Evolutionary conservation across 2,888 invertebrate genomes (phyloP), one percentile per base, ranked within the genome.

Genomic region (Scaptomyza flava): DNA sequence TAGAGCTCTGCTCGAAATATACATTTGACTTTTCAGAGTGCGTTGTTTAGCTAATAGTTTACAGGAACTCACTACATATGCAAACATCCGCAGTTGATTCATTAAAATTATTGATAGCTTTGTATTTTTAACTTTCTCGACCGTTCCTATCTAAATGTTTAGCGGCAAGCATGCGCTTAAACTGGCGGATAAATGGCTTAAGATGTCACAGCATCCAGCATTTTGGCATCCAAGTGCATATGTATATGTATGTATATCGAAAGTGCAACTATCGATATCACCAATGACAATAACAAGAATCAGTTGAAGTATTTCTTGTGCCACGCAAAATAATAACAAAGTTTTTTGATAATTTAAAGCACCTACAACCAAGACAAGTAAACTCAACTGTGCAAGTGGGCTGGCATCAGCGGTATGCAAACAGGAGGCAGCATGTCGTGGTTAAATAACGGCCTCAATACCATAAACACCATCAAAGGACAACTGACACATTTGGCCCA

Each of bases 401-500:
- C 58, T 42, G 36, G 42, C 45, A 65, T 42, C 36, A 56, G 50
- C 50, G 38, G 57, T 41, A 54, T 53, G 59, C 31, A 75, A 60
- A 61, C 51, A 66, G 58, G 46, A 64, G 67, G 48, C 72, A 81
- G 66, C 69, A 95, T 95, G 95, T 94, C 95, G 91, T 95, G 95
- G 95, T 93, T 95, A 67, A 95, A 95, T 91, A 91, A 83, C 72
- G 91, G 91, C 72, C 76, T 92, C 6, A 91, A 83, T 76, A 94
- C 93, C 92, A 93, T 98, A 6, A 91, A 83, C 77, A 94, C 93
- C 92, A 93, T 98, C 77, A 97, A 97, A 92, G 98, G 97, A 79
- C 98, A 98, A 93, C 94, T 98, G 87, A 94, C 95, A 36, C 97
- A 94, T 93, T 96, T 98, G 89, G 97, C 98, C 65, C 96, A 96